Base-by-base conservation (phyloP, 2,888 invertebrate genomes). In the Brachynemurus nebulosus region DNA sequence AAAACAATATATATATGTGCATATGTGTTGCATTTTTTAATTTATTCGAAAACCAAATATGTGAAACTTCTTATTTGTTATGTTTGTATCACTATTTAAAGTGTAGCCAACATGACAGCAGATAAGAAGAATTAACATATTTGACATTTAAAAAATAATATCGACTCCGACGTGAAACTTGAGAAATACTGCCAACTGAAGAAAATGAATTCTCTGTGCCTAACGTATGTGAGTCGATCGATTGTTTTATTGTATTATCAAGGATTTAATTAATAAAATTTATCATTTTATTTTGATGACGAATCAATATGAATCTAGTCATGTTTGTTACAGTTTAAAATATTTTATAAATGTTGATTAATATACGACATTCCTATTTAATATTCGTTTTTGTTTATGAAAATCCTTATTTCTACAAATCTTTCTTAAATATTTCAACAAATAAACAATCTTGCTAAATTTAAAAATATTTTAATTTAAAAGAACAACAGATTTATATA, bases 271-370 rank as follows among this genome's bases (percentile, higher is more conserved):
- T 42, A 27, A 37, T 45, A 43, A 35, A 37, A 35, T 45, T 27
- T 38, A 45, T 40, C 27, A 44, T 37, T 39, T 21, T 44, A 37
- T 48, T 38, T 23, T 44, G 41, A 35, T 44, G 43, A 40, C 25
- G 62, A 64, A 65, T 64, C 64, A 65, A 64, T 66, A 67, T 66
- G 66, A 65, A 67, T 66, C 66, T 67, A 67, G 67, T 67, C 66
- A 66, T 67, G 66, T 66, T 68, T 68, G 68, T 68, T 68, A 67
- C 66, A 64, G 65, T 65, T 67, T 66, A 64, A 66, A 66, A 67
- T 67, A 68, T 67, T 67, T 68, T 68, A 67, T 68, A 67, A 67
- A 67, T 67, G 67, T 68, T 68, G 66, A 66, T 64, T 66, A 67
- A 66, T 68, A 67, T 66, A 67, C 63, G 65, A 68, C 68, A 68